A percentile compares a stretch with the other conserved stretches of the same genome.
These are phyloP conservation scores for Heliangelus exortis DNA, from an alignment of 2,797 vertebrate genomes.

Conservation along the genomic window DNA sequence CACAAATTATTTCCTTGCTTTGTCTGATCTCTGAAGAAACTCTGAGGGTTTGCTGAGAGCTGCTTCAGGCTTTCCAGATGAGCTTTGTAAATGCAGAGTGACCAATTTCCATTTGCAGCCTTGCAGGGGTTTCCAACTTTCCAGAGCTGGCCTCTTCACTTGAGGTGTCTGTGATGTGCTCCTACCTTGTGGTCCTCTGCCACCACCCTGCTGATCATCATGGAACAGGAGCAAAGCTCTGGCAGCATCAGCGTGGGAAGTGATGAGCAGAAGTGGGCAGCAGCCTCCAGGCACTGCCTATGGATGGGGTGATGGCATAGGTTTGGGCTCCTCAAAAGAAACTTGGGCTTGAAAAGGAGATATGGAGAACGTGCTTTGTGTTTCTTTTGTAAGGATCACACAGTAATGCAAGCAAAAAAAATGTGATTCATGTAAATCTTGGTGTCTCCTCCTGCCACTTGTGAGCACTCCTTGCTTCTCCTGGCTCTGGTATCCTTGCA, in stretches of 20 bases:
- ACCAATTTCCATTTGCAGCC: neutral
- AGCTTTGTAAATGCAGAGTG: neutral
- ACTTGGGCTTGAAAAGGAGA: neutral
- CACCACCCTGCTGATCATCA: fast-evolving
- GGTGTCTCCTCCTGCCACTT: neutral
- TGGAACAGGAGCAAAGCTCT: neutral
- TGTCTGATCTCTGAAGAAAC: neutral
- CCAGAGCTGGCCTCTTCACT: neutral
- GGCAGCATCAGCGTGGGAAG: neutral
- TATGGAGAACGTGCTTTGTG: neutral
- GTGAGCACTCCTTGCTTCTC: neutral
- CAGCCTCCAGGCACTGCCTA: neutral
- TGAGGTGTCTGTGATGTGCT: neutral
- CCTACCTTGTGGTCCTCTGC: fast-evolving
- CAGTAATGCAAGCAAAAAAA: neutral
- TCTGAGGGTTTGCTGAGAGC: neutral
- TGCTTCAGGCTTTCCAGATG: neutral
- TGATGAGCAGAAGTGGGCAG: fast-evolving
- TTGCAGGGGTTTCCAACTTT: neutral
- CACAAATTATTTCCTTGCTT: neutral
- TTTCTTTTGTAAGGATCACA: neutral
- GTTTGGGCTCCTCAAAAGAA: neutral
- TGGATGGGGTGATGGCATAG: fast-evolving
- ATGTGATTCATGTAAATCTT: neutral
- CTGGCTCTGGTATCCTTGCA: neutral